A percentile compares a stretch with the other conserved stretches of the same genome.
phyloP scores from a whole-genome alignment of 1,140 invertebrate genomes.

The Drosophila sturtevanti region DNA sequence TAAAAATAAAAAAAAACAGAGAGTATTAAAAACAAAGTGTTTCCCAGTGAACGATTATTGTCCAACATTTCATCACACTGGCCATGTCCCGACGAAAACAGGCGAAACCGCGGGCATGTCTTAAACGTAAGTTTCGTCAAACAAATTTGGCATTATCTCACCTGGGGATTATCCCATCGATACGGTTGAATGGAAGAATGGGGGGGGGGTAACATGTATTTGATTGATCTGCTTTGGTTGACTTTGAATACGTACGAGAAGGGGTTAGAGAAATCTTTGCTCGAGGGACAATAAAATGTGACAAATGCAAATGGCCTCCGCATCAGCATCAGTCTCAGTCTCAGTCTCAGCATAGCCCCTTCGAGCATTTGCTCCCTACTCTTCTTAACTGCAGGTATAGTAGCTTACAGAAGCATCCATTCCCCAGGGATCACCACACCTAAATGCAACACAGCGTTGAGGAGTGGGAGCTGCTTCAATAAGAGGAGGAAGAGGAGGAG shows the following conservation, averaged over 20 bases:
- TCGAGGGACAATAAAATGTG: slow-evolving; percentile 66
- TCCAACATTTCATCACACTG: slow-evolving; percentile 17
- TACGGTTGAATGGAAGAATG: too few relatives aligned
- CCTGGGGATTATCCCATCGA: slow-evolving; percentile 49
- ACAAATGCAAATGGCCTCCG: slow-evolving; percentile 69
- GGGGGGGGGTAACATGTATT: slow-evolving; percentile 45
- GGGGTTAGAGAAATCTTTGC: slow-evolving; percentile 46
- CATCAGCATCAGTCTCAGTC: slow-evolving; percentile 8
- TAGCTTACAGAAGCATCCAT: slow-evolving; percentile 53
- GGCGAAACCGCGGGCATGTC: slow-evolving; percentile 79
- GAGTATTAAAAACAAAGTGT: slow-evolving; percentile 11
- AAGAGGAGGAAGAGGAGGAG: neutral
- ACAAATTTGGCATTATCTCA: slow-evolving; percentile 4
- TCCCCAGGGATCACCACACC: slow-evolving; percentile 57
- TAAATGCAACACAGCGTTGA: slow-evolving; percentile 62
- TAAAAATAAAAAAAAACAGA: too few relatives aligned
- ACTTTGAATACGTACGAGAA: slow-evolving; percentile 26
- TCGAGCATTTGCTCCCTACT: too few relatives aligned
- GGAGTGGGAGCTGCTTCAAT: slow-evolving; percentile 1
- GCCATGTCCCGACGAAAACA: slow-evolving; percentile 80
- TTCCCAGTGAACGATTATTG: slow-evolving; percentile 20
- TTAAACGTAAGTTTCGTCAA: slow-evolving; percentile 74
- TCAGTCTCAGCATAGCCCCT: slow-evolving; percentile 10
- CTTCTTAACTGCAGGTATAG: slow-evolving; percentile 26
- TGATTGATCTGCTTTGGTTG: slow-evolving; percentile 74